Base-by-base conservation (phyloP, 2,888 invertebrate genomes). In the Rosalia funebris region DNA sequence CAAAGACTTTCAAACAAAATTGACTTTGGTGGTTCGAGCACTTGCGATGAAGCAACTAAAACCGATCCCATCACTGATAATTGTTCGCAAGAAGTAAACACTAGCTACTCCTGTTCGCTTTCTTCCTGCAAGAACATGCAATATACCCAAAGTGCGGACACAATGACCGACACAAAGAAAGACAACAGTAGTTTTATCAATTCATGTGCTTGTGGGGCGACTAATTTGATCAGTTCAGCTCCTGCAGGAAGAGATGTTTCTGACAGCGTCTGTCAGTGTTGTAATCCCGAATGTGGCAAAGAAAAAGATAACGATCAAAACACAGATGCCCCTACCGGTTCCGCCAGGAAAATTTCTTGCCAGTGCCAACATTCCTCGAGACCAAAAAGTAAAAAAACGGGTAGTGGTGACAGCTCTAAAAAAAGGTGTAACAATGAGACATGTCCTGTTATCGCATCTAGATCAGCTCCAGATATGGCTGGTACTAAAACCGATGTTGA, bases 41-140 rank as follows among this genome's bases (percentile, higher is more conserved):
- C 20, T 15, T 11, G 10, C 3, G 11, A 20, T n/a, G 11, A n/a
- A 20, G 25, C 16, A 14, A n/a, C n/a, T n/a, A 44, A 17, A 32
- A 37, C 36, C 9, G 46, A 55, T 20, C 4, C 5, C n/a, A 44
- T 39, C n/a, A 19, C 20, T 0, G 17, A 34, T 9, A 54, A 34
- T 31, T 53, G 47, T 12, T 57, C 52, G 2, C 61, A 57, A 20
- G 56, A 57, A 10, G 42, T 53, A 2, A 61, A 42, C 36, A 57
- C 34, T 31, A 55, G 44, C 31, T 55, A 41, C 17, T 48, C 34
- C n/a, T 42, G 48, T 10, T 47, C 45, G 4, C 25, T 25, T 5
- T 46, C 25, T 4, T 46, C 46, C 12, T 47, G 47, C 16, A 47
- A 47, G 9, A 45, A 45, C 17, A 5, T 10, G 1, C 1, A 7